Percentiles rank a stretch among this genome's conserved stretches.
Evolutionary conservation across 2,797 vertebrate species (phyloP).

Genomic region (Okamejei kenojei): DNA sequence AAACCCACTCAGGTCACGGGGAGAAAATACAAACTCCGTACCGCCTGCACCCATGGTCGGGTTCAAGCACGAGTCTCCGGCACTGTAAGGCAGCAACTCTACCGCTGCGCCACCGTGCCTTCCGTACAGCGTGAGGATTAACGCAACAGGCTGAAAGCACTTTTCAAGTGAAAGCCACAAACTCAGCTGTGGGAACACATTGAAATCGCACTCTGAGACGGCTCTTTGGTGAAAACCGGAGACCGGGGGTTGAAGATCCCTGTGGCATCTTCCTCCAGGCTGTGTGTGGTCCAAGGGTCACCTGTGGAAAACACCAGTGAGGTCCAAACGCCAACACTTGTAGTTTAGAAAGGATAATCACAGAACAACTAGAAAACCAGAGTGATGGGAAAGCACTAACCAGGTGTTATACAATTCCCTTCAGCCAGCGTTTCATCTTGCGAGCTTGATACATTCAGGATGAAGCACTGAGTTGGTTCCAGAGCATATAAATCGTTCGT

Average conservation of each 20-base stretch:
- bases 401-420: background rate
- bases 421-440: background rate
- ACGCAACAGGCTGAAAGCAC: background rate
- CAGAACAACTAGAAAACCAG: background rate
- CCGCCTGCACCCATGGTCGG: too few relatives aligned
- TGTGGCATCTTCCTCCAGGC: background rate
- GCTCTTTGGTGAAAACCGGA: background rate
- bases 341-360: too few relatives aligned
- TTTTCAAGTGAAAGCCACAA: background rate
- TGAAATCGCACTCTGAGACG: background rate
- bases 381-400: background rate
- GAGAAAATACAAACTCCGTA: too few relatives aligned
- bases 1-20: too few relatives aligned
- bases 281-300: background rate
- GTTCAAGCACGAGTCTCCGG: too few relatives aligned
- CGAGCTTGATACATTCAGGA: background rate
- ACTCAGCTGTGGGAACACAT: background rate
- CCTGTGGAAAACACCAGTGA: background rate
- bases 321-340: too few relatives aligned
- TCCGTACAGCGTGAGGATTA: too few relatives aligned
- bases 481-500: background rate
- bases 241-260: background rate
- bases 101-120: too few relatives aligned
- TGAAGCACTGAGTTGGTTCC: constrained; percentile 13
- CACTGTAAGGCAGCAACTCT: too few relatives aligned